Evolutionary conservation across 1,140 invertebrate species (phyloP), one percentile per base, ranked within the genome.

Genomic region (Penaeus vannamei): DNA sequence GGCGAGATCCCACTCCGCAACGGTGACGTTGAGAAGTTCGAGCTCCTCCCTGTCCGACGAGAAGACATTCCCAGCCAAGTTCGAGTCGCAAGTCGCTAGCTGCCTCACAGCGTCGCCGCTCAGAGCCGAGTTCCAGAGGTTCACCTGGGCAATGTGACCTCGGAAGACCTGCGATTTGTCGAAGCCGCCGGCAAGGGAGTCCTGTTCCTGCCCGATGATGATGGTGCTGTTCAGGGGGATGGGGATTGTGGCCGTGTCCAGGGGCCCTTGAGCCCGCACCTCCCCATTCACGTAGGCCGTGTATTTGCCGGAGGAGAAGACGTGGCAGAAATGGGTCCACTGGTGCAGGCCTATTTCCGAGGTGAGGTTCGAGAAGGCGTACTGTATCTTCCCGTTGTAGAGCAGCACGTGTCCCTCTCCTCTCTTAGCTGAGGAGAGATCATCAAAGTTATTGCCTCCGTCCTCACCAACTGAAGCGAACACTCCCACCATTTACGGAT

Each of bases 151-250:
- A 42, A 87, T 81, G 86, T 87, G 62, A 4, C 86, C 86, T 19
- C 86, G 86, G 62, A 87, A 87, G 22, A 87, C 69, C 79, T 87
- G 86, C 59, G 86, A 69, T 46, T 26, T 81, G 86, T 87, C 86
- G 79, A 87, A 87, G 77, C 86, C 86, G 7, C 86, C 86, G 10
- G 77, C 86, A 0, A 87, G 77, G 12, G 86, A 22, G 36, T 87
- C 86, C 42, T 87, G 86, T 22, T 87, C 86, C 79, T 82, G 66
- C 3, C 86, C 86, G 8, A 81, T 29, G 59, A 61, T 69, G 29
- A 87, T 53, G 29, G 64, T 81, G 61, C 77, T 66, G 77, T 81
- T 87, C 14, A 87, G 61, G 23, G 86, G 86, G 22, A 87, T 36
- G 32, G 36, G 29, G 60, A 17, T 87, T 46, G n/a, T 80, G 23